Conservation (phyloP, 2,888 invertebrate species). For the Sipunculus nudus region DNA sequence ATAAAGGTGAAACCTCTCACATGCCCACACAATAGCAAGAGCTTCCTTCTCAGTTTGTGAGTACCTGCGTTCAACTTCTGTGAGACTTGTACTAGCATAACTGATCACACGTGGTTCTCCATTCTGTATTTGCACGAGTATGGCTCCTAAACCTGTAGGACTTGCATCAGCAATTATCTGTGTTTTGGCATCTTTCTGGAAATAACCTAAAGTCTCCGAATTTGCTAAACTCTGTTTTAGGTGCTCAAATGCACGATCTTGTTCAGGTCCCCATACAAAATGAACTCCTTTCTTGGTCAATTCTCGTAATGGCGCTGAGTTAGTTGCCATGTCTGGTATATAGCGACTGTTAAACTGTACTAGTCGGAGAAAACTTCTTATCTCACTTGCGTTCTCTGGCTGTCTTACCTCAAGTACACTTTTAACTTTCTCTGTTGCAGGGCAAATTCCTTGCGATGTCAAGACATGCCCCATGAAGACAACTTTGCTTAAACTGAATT, state of each 20-base stretch:
- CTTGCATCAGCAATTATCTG: slow-evolving; percentile 27
- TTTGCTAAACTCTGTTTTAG: slow-evolving; percentile 9
- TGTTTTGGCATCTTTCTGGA: not conserved
- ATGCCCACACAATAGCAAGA: slow-evolving; percentile 32
- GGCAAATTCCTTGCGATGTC: slow-evolving; percentile 1
- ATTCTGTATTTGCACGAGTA: slow-evolving; percentile 29
- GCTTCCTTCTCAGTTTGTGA: slow-evolving; percentile 39
- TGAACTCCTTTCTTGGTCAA: not conserved
- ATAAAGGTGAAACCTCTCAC: slow-evolving; percentile 25
- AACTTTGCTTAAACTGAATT: not conserved
- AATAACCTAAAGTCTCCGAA: not conserved
- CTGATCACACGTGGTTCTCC: slow-evolving; percentile 23
- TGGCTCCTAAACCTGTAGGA: slow-evolving; percentile 26
- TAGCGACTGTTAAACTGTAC: slow-evolving; percentile 2
- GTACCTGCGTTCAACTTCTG: slow-evolving; percentile 26
- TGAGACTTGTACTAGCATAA: slow-evolving; percentile 31
- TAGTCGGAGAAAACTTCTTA: too few relatives aligned
- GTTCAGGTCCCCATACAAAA: not conserved
- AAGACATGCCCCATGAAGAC: slow-evolving; percentile 20
- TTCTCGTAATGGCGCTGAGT: slow-evolving; percentile 1
- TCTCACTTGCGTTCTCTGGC: slow-evolving; percentile 42
- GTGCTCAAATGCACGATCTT: slow-evolving; percentile 5
- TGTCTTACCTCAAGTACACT: slow-evolving; percentile 33
- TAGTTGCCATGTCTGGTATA: slow-evolving; percentile 1
- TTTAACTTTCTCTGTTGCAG: slow-evolving; percentile 8